Evolutionary conservation across 2,797 vertebrate genomes (phyloP).

Genomic region (Linurgus olivaceus): DNA sequence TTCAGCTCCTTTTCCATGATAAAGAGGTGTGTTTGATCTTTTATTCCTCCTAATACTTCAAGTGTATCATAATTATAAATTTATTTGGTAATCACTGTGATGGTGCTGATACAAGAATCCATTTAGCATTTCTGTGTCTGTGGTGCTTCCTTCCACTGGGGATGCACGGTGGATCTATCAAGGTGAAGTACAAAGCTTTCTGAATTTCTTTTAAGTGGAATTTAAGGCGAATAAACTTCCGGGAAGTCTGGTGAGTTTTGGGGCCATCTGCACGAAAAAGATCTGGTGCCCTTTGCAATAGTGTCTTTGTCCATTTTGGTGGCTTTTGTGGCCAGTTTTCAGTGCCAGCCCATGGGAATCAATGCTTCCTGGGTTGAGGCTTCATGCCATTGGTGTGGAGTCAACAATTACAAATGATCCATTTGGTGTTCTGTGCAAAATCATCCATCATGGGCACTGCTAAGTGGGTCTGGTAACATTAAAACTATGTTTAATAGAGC

Average conservation of each 20-base stretch:
- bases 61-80: slow-evolving; percentile 47
- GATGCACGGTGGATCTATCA: fast-evolving
- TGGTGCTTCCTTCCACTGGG: background rate
- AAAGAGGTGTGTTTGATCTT: slow-evolving; percentile 60
- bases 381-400: background rate
- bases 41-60: slow-evolving; percentile 26
- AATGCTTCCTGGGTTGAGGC: background rate
- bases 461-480: background rate
- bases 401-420: background rate
- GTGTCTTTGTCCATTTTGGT: background rate
- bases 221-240: background rate
- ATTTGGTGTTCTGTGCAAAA: background rate
- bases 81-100: slow-evolving; percentile 36
- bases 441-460: background rate
- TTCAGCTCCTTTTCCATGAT: slow-evolving; percentile 15
- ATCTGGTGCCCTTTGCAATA: fast-evolving
- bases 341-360: fast-evolving
- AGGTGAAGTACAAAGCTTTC: background rate
- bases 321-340: background rate
- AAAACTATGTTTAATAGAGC: background rate
- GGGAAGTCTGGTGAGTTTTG: background rate
- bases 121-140: background rate
- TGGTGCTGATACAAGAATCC: background rate
- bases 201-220: background rate
- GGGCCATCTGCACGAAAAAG: background rate